These are phyloP conservation scores for Anagyrus pseudococci DNA, from an alignment of 2,888 invertebrate species.

Conservation along the genomic window DNA sequence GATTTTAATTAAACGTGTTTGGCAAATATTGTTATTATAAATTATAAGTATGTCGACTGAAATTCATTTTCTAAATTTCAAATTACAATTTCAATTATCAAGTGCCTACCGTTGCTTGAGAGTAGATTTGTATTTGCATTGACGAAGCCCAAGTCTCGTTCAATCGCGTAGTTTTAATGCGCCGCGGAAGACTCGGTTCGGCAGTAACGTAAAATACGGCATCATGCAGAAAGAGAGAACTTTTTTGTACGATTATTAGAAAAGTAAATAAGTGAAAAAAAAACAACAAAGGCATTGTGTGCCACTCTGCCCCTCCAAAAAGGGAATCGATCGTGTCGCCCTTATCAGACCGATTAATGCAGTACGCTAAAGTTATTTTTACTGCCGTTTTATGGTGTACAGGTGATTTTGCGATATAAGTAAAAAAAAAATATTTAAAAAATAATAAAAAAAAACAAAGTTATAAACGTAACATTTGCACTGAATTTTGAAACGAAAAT, in stretches of 20 bases:
- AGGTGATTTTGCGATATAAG: constrained; percentile 35
- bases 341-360: constrained; percentile 37
- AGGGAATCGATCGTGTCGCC: constrained; percentile 20
- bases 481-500: constrained; percentile 23
- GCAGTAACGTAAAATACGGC: constrained; percentile 1
- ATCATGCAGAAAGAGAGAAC: constrained; percentile 43
- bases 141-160: constrained; percentile 14
- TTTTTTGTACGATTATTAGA: constrained; percentile 29
- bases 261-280: constrained; percentile 8
- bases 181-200: constrained; percentile 1
- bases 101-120: constrained; percentile 32
- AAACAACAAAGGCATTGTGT: constrained; percentile 15
- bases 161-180: constrained; percentile 3
- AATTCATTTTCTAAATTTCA: constrained; percentile 19
- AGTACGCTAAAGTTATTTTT: constrained; percentile 45
- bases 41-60: constrained; percentile 11
- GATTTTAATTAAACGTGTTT: too few relatives aligned
- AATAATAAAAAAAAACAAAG: constrained; percentile 21
- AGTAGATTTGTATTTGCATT: constrained; percentile 23
- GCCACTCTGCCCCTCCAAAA: constrained; percentile 30
- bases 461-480: too few relatives aligned
- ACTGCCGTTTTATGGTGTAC: constrained; percentile 51
- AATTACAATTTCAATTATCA: constrained; percentile 31
- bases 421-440: constrained; percentile 19
- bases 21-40: constrained; percentile 2